Evolutionary conservation across 2,113 vertebrate species (phyloP).

Genomic region (Hippolais icterina): DNA sequence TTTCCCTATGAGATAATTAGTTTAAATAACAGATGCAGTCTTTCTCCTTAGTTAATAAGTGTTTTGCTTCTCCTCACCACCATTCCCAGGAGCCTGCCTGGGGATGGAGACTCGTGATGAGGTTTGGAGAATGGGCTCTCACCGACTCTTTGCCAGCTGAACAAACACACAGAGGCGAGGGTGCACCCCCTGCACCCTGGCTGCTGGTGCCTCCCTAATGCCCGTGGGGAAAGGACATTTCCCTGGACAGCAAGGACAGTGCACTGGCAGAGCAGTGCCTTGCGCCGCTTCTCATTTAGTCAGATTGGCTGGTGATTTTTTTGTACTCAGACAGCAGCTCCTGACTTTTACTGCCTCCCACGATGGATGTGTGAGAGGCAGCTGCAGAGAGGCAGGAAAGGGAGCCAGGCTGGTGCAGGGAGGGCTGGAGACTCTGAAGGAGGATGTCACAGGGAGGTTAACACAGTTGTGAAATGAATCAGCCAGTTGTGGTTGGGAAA

Average conservation of each 20-base stretch:
- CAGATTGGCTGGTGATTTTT: neutral
- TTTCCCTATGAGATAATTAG: constrained; percentile 35
- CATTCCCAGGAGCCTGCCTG: neutral
- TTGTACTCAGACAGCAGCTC: neutral
- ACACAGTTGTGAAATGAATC: rapidly evolving
- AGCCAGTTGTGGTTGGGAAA: neutral
- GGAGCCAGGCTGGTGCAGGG: neutral
- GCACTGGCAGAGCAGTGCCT: neutral
- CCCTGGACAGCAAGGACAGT: neutral
- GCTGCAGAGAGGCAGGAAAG: neutral
- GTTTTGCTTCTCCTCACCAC: neutral
- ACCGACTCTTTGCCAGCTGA: neutral
- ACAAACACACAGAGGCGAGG: neutral
- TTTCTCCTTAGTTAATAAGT: constrained; percentile 3
- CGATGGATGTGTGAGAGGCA: neutral
- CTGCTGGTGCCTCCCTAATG: neutral
- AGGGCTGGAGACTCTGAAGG: neutral
- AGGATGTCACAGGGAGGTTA: neutral
- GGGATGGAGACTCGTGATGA: rapidly evolving
- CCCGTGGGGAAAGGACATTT: neutral
- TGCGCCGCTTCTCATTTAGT: neutral
- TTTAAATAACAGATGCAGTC: constrained; percentile 31
- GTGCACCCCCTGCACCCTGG: neutral
- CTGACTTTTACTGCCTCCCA: neutral
- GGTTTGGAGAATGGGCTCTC: neutral